Percentiles rank a stretch among this genome's conserved stretches.
Evolutionary conservation across 92 coral and sea anemone species (phyloP).

Genomic region (Phenganax subtilis): DNA sequence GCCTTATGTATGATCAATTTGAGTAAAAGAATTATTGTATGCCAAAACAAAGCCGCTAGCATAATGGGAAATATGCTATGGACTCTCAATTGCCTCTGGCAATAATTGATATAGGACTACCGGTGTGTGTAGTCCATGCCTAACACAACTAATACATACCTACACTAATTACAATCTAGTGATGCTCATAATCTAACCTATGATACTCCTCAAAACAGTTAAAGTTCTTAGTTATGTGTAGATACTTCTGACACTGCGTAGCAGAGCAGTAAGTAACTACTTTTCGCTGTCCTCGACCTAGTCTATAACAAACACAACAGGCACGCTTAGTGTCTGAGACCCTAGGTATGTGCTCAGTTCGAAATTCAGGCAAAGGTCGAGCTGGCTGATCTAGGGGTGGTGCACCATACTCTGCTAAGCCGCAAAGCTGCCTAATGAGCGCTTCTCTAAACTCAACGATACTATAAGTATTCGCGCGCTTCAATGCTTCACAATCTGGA

Average conservation of each 20-base stretch:
- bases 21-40: too few species aligned
- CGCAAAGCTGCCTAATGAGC: conserved; percentile 24
- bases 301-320: conserved; percentile 39
- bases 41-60: too few species aligned
- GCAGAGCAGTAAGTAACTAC: conserved; percentile 10
- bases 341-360: conserved; percentile 27
- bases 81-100: too few species aligned
- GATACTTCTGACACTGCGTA: background rate
- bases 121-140: too few species aligned
- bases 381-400: conserved; percentile 13
- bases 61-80: too few species aligned
- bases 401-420: conserved; percentile 31
- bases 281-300: background rate
- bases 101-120: too few species aligned
- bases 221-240: too few species aligned
- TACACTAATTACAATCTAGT: too few species aligned
- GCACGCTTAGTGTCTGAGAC: conserved; percentile 29
- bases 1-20: too few species aligned
- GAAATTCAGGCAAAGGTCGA: background rate
- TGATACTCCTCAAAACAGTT: too few species aligned
- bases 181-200: too few species aligned
- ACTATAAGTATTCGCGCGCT: conserved; percentile 23
- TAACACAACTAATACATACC: too few species aligned
- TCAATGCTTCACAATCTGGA: conserved; percentile 35
- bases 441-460: conserved; percentile 42